Conservation (phyloP, 2,888 invertebrate species). For the Myopa testacea region DNA sequence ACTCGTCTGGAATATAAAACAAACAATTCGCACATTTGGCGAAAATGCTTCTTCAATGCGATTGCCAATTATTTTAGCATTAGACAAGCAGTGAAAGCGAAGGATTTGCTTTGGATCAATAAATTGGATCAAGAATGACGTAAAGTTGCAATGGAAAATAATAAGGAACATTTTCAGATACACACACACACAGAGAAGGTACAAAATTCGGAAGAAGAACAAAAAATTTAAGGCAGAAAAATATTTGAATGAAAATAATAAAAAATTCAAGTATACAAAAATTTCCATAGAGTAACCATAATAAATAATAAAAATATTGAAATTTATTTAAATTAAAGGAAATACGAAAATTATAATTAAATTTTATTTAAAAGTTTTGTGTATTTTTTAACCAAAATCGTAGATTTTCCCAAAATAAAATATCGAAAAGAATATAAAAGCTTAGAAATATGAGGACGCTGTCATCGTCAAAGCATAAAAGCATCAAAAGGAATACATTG, state of each 20-base stretch:
- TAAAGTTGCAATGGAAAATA: background rate
- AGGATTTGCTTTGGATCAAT: constrained; percentile 15
- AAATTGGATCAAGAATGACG: constrained; percentile 12
- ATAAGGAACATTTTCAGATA: too few relatives aligned
- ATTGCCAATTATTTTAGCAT: constrained; percentile 33
- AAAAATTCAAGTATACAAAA: too few relatives aligned
- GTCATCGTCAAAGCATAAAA: constrained; percentile 14
- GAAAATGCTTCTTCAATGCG: background rate
- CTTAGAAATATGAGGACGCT: constrained; percentile 1
- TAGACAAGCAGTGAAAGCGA: constrained; percentile 23
- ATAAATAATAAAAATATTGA: too few relatives aligned
- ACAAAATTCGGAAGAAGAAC: too few relatives aligned
- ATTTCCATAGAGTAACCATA: too few relatives aligned
- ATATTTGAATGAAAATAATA: too few relatives aligned
- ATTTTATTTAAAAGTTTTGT: too few relatives aligned
- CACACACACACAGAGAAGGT: too few relatives aligned
- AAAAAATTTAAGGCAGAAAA: too few relatives aligned
- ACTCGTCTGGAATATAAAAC: background rate
- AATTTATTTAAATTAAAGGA: too few relatives aligned
- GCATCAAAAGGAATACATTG: background rate
- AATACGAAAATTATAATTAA: too few relatives aligned
- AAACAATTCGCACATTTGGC: background rate
- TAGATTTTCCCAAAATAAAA: background rate
- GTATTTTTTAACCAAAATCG: too few relatives aligned
- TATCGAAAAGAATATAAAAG: background rate